Base-by-base conservation (phyloP, 2,113 vertebrate species). In the Salvator merianae region DNA sequence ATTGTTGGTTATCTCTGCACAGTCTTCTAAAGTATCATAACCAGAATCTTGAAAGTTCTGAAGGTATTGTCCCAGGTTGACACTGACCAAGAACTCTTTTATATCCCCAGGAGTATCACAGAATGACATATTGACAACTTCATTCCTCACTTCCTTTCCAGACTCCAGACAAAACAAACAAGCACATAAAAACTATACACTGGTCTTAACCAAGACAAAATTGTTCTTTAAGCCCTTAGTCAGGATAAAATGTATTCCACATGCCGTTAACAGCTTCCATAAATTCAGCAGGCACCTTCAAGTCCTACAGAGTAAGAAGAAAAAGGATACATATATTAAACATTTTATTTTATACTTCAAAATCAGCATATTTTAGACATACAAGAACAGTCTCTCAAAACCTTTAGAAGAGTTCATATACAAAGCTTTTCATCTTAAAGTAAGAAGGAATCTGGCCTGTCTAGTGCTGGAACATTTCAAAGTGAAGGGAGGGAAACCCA, bases 21-120 rank as follows among this genome's bases (percentile, higher is more conserved):
- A 98, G 89, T 98, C 97, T 32, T 66, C 91, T 78, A 98, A 88
- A 73, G 77, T 76, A 26, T 79, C 88, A 85, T 97, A 98, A 18
- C 98, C 98, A 53, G 88, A 93, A 30, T 92, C 89, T 3, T 87
- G 94, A 87, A 99, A 98, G 79, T 86, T 89, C 7, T 75, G 30
- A 82, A 93, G 90, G 77, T 99, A 99, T 68, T 97, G 98, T 40
- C 96, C 89, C 90, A 99, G 95, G 87, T 96, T 98, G 87, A 99
- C 97, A 86, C 92, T 92, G 73, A 86, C 88, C 66, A 99, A 93
- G 96, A 99, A 98, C 87, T 95, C 94, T 90, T 66, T 90, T 36
- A 99, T 94, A 69, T 96, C 95, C 43, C 86, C 85, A 82, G 85
- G 86, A 9, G 78, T 88, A 87, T 96, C 92, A 20, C 82, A 88